Evolutionary conservation across 2,888 invertebrate species (phyloP).

Genomic region (Eupsilia transversa): DNA sequence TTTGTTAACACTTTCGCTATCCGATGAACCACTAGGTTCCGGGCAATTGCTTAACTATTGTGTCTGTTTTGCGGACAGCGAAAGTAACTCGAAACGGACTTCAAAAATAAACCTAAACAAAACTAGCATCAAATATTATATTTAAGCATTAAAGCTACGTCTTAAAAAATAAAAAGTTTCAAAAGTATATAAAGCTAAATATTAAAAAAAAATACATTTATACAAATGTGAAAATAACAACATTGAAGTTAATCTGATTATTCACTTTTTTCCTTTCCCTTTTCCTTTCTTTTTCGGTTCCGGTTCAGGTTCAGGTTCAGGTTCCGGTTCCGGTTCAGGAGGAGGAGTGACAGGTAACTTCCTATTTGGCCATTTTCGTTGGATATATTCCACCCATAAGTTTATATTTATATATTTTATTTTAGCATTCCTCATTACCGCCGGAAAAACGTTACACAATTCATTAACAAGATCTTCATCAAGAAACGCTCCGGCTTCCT

Average conservation of each 20-base stretch:
- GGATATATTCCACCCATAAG: conserved; percentile 76
- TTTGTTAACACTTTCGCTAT: too few relatives aligned
- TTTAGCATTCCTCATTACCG: conserved; percentile 69
- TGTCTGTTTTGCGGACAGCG: too few relatives aligned
- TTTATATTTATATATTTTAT: conserved; percentile 72
- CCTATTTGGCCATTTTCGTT: conserved; percentile 81
- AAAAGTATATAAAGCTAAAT: not conserved
- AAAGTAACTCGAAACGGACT: too few relatives aligned
- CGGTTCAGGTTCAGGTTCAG: not conserved
- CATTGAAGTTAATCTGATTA: not conserved
- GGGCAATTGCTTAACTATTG: too few relatives aligned
- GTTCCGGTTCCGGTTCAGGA: conserved; percentile 72
- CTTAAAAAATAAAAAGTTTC: not conserved
- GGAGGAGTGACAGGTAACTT: conserved; percentile 78
- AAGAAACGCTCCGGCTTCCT: conserved; percentile 65
- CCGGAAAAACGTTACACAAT: conserved; percentile 73
- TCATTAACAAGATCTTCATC: conserved; percentile 75
- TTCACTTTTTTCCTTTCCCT: conserved; percentile 30
- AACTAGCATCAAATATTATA: not conserved
- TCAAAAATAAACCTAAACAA: not conserved
- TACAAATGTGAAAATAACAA: not conserved
- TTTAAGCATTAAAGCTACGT: not conserved
- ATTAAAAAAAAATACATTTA: not conserved
- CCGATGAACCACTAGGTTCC: too few relatives aligned
- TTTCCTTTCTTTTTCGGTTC: not conserved